phyloP scores from a whole-genome alignment of 1,140 invertebrate genomes.

The Drosophila watanabei region DNA sequence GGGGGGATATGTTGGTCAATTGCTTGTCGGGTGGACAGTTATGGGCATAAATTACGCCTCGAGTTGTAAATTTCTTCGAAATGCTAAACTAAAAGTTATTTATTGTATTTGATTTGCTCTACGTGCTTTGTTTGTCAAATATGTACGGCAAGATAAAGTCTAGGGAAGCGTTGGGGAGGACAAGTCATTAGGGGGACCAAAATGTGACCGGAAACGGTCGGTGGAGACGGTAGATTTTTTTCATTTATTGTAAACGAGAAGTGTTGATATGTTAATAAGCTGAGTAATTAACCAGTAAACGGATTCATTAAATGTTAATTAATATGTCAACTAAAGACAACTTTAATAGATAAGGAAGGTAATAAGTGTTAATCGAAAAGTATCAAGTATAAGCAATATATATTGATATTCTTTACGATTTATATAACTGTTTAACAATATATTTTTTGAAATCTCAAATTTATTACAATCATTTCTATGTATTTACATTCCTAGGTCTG shows the following conservation, averaged over 20 bases:
- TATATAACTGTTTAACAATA: no score
- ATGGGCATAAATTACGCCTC: slow-evolving; percentile 69
- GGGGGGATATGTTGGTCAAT: slow-evolving; percentile 64
- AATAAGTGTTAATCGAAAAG: background rate
- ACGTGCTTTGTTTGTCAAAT: slow-evolving; percentile 55
- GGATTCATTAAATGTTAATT: background rate
- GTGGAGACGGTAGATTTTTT: background rate
- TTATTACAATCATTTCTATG: no score
- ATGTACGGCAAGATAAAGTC: slow-evolving; percentile 7
- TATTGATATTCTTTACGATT: no score
- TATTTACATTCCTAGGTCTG: no score
- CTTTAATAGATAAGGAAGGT: background rate
- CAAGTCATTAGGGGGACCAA: slow-evolving; percentile 53
- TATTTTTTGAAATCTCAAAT: no score
- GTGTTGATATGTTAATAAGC: slow-evolving; percentile 8
- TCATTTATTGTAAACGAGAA: slow-evolving; percentile 10
- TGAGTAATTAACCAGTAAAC: background rate
- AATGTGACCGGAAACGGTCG: slow-evolving; percentile 62
- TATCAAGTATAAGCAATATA: background rate
- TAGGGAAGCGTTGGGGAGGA: slow-evolving; percentile 22
- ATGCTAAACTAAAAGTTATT: slow-evolving; percentile 78
- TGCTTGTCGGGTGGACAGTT: slow-evolving; percentile 67
- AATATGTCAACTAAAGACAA: no score
- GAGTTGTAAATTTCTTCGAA: slow-evolving; percentile 72
- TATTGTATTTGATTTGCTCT: slow-evolving; percentile 72